Conservation (phyloP, 2,797 vertebrate species). For the Erethizon dorsatum region DNA sequence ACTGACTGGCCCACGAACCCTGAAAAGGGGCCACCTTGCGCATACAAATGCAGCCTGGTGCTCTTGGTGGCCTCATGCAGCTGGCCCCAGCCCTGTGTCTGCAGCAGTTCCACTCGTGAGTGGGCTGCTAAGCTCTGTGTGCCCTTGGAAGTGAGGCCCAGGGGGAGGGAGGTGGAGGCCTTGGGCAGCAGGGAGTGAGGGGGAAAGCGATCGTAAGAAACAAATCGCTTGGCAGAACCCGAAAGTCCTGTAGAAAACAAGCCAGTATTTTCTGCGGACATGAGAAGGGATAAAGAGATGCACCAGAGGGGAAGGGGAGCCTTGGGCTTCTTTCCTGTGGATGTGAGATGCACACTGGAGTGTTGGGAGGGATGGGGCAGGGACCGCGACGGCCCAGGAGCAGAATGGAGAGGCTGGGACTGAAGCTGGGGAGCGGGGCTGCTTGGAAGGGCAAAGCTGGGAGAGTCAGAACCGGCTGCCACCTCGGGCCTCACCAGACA, state of each 20-base stretch:
- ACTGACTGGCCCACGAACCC: background rate
- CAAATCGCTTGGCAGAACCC: background rate
- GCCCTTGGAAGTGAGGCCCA: background rate
- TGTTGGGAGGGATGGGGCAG: background rate
- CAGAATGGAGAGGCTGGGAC: background rate
- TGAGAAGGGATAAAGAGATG: background rate
- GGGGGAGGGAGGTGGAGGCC: background rate
- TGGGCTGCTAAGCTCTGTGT: background rate
- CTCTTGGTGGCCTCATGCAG: background rate
- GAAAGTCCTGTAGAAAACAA: background rate
- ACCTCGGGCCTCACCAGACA: background rate
- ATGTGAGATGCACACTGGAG: background rate
- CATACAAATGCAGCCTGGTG: background rate
- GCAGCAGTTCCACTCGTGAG: background rate
- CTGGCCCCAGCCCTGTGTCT: background rate
- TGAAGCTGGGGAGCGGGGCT: background rate
- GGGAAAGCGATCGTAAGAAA: background rate
- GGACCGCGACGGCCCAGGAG: background rate
- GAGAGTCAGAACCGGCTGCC: conserved; percentile 3
- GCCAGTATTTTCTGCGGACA: background rate
- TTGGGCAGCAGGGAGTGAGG: background rate
- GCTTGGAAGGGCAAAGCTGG: background rate
- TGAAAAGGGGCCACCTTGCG: background rate
- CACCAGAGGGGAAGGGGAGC: background rate
- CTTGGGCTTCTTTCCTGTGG: background rate